Conservation (phyloP, 2,113 vertebrate genomes). For the Poeciliopsis occidentalis region DNA sequence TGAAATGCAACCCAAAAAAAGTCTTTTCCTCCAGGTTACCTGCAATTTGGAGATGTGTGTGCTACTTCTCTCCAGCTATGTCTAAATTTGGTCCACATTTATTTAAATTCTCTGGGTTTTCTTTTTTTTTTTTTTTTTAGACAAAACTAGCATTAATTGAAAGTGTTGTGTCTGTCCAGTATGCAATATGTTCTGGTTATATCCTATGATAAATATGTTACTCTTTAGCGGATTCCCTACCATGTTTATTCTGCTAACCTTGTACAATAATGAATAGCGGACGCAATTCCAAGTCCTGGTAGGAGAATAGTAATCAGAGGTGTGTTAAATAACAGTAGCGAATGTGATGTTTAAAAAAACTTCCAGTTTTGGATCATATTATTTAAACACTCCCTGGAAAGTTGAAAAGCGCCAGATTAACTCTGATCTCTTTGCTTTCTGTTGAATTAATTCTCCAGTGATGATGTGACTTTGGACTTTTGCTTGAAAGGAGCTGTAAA, state of each 20-base stretch:
- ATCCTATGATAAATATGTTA: not conserved
- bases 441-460: slow-evolving; percentile 45
- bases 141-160: not conserved
- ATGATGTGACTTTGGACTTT: slow-evolving; percentile 74
- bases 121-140: no score
- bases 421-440: slow-evolving; percentile 1
- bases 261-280: not conserved
- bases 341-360: not conserved
- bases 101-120: not conserved
- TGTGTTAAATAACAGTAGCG: not conserved
- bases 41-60: not conserved
- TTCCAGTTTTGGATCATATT: not conserved
- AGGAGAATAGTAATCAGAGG: not conserved
- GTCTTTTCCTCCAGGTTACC: not conserved
- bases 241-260: not conserved
- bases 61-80: not conserved
- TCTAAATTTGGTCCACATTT: not conserved
- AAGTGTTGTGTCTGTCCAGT: not conserved
- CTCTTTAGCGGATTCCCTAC: not conserved
- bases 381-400: slow-evolving; percentile 42
- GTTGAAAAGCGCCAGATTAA: slow-evolving; percentile 36
- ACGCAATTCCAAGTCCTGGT: not conserved
- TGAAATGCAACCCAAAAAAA: not conserved
- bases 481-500: slow-evolving; percentile 64
- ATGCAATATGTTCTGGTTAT: not conserved